Evolutionary conservation across 35 echinoderm and acorn worm genomes (phyloP).

Genomic region (Patiria miniata): DNA sequence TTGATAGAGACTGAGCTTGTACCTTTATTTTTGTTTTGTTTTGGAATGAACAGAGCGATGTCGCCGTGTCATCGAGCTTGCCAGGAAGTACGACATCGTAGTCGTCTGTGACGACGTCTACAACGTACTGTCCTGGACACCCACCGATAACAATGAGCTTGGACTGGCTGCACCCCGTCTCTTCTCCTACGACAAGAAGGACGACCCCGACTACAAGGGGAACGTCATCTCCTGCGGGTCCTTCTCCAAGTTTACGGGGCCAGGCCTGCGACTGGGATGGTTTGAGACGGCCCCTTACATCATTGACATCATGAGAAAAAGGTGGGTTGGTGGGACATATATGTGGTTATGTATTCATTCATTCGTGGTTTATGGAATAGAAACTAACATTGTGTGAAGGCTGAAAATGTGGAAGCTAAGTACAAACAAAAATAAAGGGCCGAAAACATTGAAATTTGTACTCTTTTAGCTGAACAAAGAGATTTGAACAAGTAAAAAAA

Average conservation of each 20-base stretch:
- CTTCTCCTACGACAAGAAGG: conserved; percentile 65
- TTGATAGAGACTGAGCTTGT: no score
- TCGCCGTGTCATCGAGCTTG: conserved; percentile 47
- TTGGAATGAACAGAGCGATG: conserved; percentile 53
- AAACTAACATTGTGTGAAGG: no score
- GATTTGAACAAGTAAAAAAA: no score
- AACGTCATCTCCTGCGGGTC: conserved; percentile 81
- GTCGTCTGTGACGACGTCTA: conserved; percentile 88
- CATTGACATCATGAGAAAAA: conserved; percentile 35
- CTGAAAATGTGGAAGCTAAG: no score
- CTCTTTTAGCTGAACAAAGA: no score
- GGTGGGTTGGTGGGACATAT: background rate
- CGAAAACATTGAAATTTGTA: no score
- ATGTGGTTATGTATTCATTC: background rate
- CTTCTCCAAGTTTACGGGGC: conserved; percentile 82
- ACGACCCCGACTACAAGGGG: conserved; percentile 70
- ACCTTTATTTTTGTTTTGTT: background rate
- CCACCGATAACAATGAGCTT: background rate
- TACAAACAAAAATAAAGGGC: no score
- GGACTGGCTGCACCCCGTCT: conserved; percentile 47
- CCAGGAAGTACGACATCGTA: conserved; percentile 71
- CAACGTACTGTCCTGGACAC: conserved; percentile 61
- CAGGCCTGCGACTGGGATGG: conserved; percentile 81
- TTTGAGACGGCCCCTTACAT: conserved; percentile 61
- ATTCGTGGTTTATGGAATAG: no score